Evolutionary conservation across 2,113 vertebrate species (phyloP).

Genomic region (Morone saxatilis): DNA sequence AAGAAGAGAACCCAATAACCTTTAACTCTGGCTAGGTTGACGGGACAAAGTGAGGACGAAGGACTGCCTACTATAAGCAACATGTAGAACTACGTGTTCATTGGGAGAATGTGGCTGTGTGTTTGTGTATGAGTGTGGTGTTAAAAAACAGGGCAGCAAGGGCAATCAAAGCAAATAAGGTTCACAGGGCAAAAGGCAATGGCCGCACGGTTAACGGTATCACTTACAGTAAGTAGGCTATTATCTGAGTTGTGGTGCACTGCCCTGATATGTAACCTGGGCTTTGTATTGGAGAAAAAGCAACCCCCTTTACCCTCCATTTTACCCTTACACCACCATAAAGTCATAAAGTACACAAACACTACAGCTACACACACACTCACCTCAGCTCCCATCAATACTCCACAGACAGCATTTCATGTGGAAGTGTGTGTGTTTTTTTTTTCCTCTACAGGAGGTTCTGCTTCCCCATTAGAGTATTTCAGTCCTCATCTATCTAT

Average conservation of each 20-base stretch:
- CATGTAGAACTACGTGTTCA: slow-evolving; percentile 20
- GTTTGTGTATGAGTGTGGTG: slow-evolving; percentile 31
- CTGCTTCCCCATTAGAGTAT: slow-evolving; percentile 54
- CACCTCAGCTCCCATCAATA: slow-evolving; percentile 37
- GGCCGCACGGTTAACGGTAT: slow-evolving; percentile 62
- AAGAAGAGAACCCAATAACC: slow-evolving; percentile 62
- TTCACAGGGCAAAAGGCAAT: slow-evolving; percentile 70
- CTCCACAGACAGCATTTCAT: slow-evolving; percentile 55
- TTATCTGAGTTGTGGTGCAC: slow-evolving; percentile 52
- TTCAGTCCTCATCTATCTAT: slow-evolving; percentile 52
- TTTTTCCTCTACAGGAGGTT: slow-evolving; percentile 34
- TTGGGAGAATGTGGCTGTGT: slow-evolving; percentile 12
- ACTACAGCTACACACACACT: slow-evolving; percentile 15
- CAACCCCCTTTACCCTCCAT: slow-evolving; percentile 8
- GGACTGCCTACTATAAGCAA: slow-evolving; percentile 25
- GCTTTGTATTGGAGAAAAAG: slow-evolving; percentile 21
- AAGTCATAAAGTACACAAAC: slow-evolving; percentile 28
- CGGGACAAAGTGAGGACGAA: slow-evolving; percentile 16
- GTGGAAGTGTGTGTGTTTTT: slow-evolving; percentile 18
- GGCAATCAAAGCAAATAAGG: slow-evolving; percentile 64
- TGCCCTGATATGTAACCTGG: slow-evolving; percentile 17
- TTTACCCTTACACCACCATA: slow-evolving; percentile 24
- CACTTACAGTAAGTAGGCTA: slow-evolving; percentile 23
- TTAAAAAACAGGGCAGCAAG: slow-evolving; percentile 59
- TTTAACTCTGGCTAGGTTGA: slow-evolving; percentile 47